Conservation (phyloP, 2,113 vertebrate species). For the Notarius lentiginosus region DNA sequence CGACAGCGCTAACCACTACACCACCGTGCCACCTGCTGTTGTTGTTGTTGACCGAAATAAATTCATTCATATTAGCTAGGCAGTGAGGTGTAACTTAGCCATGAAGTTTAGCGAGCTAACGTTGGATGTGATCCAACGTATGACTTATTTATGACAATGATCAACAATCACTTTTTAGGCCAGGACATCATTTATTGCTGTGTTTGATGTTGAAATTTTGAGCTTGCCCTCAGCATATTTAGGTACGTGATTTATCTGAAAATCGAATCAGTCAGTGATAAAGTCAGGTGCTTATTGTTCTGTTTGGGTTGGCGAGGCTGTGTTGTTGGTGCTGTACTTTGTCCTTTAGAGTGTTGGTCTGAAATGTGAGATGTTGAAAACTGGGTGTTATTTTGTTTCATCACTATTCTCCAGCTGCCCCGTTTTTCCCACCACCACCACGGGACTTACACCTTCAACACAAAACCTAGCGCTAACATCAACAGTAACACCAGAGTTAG, state of each 20-base stretch:
- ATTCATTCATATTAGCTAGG: neutral
- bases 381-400: neutral
- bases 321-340: neutral
- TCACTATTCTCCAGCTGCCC: constrained; percentile 33
- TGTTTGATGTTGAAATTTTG: neutral
- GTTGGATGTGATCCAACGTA: neutral
- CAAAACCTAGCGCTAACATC: constrained; percentile 12
- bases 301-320: neutral
- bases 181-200: neutral
- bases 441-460: neutral
- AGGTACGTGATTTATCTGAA: neutral
- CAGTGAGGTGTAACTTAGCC: neutral
- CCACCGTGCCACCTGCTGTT: too few species aligned
- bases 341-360: neutral
- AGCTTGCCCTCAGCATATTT: neutral
- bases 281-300: neutral
- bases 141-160: neutral
- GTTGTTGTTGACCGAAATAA: too few species aligned
- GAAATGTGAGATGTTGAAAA: neutral
- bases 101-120: neutral
- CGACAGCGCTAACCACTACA: too few species aligned
- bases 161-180: neutral
- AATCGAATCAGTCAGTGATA: neutral
- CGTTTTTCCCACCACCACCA: neutral
- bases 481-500: constrained; percentile 1